A percentile compares a stretch with the other conserved stretches of the same genome.
Evolutionary conservation across 2,113 vertebrate species (phyloP).

Genomic region (Eptesicus fuscus): DNA sequence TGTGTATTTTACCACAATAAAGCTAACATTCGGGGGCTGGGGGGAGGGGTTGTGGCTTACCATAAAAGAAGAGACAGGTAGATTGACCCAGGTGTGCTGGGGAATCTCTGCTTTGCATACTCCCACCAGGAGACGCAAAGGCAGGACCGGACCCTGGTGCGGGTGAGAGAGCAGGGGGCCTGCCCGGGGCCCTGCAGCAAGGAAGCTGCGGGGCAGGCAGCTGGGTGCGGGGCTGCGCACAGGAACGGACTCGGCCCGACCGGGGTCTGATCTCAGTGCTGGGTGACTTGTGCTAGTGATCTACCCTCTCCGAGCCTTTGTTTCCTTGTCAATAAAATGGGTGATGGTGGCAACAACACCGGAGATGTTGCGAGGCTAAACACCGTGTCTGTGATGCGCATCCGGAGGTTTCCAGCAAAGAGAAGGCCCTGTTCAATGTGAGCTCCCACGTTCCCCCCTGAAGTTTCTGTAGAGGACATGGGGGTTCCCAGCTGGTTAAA

Average conservation of each 20-base stretch:
- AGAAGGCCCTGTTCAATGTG: neutral
- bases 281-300: neutral
- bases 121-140: neutral
- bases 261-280: neutral
- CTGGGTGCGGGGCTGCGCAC: rapidly evolving
- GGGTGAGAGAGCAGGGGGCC: neutral
- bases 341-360: too few species aligned
- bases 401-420: neutral
- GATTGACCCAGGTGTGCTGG: neutral
- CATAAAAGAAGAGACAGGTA: neutral
- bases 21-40: neutral
- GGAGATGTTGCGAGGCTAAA: neutral
- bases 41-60: neutral
- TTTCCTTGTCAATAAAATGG: neutral
- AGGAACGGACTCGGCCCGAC: neutral
- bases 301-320: constrained; percentile 1
- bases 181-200: neutral
- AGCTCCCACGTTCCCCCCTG: neutral
- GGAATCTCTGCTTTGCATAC: neutral
- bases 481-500: constrained; percentile 7
- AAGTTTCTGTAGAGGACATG: neutral
- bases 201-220: neutral
- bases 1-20: neutral
- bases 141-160: neutral
- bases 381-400: neutral